These are phyloP conservation scores for Drosophila orena DNA, from an alignment of 1,140 invertebrate species.

Conservation along the genomic window DNA sequence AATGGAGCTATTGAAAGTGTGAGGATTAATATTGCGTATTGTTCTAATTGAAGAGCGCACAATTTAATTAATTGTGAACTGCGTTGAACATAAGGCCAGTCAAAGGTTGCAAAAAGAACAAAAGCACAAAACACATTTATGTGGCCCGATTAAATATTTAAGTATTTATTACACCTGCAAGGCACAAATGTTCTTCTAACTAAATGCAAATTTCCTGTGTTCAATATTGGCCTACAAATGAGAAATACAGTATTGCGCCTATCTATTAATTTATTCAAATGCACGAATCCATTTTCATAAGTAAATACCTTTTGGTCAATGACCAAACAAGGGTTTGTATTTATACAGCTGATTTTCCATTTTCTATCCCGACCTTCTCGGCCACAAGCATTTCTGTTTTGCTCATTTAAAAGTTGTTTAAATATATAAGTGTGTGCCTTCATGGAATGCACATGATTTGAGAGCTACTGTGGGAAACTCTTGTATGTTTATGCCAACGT, in stretches of 20 bases:
- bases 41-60: slow-evolving; percentile 15
- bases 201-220: slow-evolving; percentile 48
- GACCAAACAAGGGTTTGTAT: slow-evolving; percentile 27
- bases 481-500: not conserved
- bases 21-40: slow-evolving; percentile 14
- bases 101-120: slow-evolving; percentile 35
- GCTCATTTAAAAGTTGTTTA: slow-evolving; percentile 11
- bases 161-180: slow-evolving; percentile 66
- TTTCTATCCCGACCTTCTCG: not conserved
- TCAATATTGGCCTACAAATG: slow-evolving; percentile 41
- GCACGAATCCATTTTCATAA: slow-evolving; percentile 77
- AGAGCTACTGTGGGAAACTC: not conserved
- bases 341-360: slow-evolving; percentile 7
- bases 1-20: slow-evolving; percentile 6
- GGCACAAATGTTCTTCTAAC: slow-evolving; percentile 48
- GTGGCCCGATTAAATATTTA: slow-evolving; percentile 71
- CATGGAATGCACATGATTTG: slow-evolving; percentile 10
- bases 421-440: slow-evolving; percentile 27
- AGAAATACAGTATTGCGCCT: slow-evolving; percentile 19
- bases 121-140: slow-evolving; percentile 38
- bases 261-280: slow-evolving; percentile 70
- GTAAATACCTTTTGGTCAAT: slow-evolving; percentile 49
- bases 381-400: not conserved
- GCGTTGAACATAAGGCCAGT: slow-evolving; percentile 23
- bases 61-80: slow-evolving; percentile 53